Evolutionary conservation across 2,113 vertebrate genomes (phyloP).

Genomic region (Psettodes erumei): DNA sequence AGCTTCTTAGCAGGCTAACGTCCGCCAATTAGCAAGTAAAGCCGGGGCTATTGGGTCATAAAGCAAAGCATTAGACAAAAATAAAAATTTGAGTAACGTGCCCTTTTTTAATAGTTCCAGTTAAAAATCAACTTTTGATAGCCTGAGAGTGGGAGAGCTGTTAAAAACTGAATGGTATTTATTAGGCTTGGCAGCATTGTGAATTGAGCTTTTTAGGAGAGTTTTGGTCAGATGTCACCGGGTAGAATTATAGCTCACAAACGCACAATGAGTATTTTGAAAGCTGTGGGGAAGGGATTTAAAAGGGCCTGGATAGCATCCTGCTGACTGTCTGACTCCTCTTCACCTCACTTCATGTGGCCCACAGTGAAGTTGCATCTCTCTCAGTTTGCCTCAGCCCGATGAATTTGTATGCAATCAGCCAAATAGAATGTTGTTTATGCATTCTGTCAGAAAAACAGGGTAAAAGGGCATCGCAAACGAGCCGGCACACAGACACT

Average conservation of each 20-base stretch:
- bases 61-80: too few relatives aligned
- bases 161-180: neutral
- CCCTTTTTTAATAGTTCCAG: too few relatives aligned
- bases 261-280: slow-evolving; percentile 5
- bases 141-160: too few relatives aligned
- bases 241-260: slow-evolving; percentile 3
- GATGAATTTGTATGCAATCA: slow-evolving; percentile 30
- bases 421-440: slow-evolving; percentile 7
- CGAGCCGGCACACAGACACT: neutral
- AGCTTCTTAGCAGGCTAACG: too few relatives aligned
- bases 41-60: too few relatives aligned
- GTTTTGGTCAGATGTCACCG: slow-evolving; percentile 1
- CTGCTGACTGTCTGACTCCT: slow-evolving; percentile 22
- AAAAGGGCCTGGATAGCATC: neutral
- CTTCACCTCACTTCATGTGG: neutral
- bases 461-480: slow-evolving; percentile 23
- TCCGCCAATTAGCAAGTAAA: too few relatives aligned
- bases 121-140: too few relatives aligned
- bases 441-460: slow-evolving; percentile 22
- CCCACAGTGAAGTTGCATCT: neutral
- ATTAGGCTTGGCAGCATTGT: neutral
- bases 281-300: neutral
- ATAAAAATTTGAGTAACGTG: too few relatives aligned
- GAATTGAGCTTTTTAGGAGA: neutral
- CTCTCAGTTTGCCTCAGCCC: slow-evolving; percentile 1